phyloP scores from a whole-genome alignment of 2,888 invertebrate genomes.

The Scaptomyza flava region DNA sequence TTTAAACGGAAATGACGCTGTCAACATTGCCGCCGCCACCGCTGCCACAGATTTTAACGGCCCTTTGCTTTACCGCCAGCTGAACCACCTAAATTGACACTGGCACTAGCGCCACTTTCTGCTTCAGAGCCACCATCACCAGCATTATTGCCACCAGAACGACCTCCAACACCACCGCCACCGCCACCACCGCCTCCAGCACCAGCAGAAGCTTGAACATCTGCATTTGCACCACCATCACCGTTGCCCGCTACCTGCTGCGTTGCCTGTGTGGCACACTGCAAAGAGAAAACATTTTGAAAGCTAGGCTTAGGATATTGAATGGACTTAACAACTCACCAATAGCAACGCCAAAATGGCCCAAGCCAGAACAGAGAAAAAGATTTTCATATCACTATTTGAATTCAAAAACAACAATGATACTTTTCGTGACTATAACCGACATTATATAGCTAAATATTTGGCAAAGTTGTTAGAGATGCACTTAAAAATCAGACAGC shows the following conservation, averaged over 20 bases:
- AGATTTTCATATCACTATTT: slow-evolving; percentile 32
- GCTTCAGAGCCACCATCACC: slow-evolving; percentile 16
- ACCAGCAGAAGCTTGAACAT: slow-evolving; percentile 16
- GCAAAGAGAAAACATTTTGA: neutral
- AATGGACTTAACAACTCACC: slow-evolving; percentile 19
- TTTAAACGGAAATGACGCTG: slow-evolving; percentile 31
- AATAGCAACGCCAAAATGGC: slow-evolving; percentile 27
- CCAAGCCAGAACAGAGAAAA: slow-evolving; percentile 7
- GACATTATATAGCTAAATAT: slow-evolving; percentile 33
- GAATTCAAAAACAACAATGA: neutral
- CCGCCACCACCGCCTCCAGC: slow-evolving; percentile 19
- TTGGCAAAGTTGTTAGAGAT: neutral
- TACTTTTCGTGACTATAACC: no score
- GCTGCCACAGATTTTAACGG: slow-evolving; percentile 27
- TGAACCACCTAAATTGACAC: neutral
- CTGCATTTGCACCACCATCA: slow-evolving; percentile 45
- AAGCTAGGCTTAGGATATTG: neutral
- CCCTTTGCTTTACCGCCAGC: neutral
- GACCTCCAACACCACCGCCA: slow-evolving; percentile 27
- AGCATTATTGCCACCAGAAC: slow-evolving; percentile 10
- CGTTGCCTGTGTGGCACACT: slow-evolving; percentile 24
- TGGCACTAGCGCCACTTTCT: slow-evolving; percentile 24
- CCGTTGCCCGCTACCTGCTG: neutral
- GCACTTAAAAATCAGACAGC: slow-evolving; percentile 2
- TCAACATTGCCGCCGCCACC: neutral